Evolutionary conservation across 2,888 invertebrate species (phyloP).

Genomic region (Hyposoter didymator): DNA sequence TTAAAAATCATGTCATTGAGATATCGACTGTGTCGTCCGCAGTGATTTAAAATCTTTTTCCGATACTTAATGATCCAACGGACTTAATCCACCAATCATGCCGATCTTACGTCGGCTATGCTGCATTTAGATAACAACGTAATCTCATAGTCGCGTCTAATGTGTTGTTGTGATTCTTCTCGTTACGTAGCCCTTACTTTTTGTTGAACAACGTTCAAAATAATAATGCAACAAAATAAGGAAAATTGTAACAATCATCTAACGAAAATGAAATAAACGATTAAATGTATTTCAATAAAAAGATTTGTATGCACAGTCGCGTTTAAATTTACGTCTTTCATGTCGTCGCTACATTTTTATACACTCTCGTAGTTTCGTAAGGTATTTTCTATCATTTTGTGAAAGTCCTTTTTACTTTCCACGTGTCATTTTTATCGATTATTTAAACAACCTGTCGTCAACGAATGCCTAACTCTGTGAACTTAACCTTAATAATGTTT

Average conservation of each 20-base stretch:
- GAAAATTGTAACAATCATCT: conserved; percentile 39
- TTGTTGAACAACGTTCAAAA: conserved; percentile 43
- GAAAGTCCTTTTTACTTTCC: neutral
- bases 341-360: conserved; percentile 16
- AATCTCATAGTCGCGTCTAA: conserved; percentile 41
- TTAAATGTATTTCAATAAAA: conserved; percentile 66
- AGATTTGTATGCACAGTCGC: conserved; percentile 64
- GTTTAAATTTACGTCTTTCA: conserved; percentile 45
- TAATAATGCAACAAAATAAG: conserved; percentile 20
- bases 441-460: neutral
- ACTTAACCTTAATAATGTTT: conserved; percentile 16
- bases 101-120: conserved; percentile 47
- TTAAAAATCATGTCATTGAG: neutral
- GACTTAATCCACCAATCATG: conserved; percentile 10
- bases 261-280: conserved; percentile 44
- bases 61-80: neutral
- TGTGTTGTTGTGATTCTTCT: conserved; percentile 5
- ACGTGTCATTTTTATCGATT: conserved; percentile 24
- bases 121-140: conserved; percentile 73
- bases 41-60: neutral
- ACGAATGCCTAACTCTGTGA: neutral
- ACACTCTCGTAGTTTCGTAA: conserved; percentile 37
- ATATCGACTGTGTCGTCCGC: neutral
- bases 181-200: conserved; percentile 2
- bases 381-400: neutral